Evolutionary conservation across 2,797 vertebrate species (phyloP).

Genomic region (Remorina albescens): DNA sequence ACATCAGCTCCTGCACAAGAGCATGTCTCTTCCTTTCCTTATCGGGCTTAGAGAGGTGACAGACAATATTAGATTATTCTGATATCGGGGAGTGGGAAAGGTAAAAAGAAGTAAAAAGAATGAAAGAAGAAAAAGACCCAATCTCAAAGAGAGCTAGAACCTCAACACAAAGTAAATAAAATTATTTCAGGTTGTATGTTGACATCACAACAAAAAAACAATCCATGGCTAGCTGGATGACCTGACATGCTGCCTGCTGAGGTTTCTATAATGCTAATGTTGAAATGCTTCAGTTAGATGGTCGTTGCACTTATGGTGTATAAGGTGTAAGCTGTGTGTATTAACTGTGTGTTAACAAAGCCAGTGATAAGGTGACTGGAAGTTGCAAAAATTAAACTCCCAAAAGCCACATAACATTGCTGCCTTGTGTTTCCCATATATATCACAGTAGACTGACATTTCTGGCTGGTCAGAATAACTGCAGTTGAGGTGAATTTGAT

Average conservation of each 20-base stretch:
- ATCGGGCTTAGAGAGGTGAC: slow-evolving; percentile 68
- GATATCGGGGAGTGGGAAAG: slow-evolving; percentile 40
- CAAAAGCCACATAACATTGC: neutral
- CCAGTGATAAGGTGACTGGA: neutral
- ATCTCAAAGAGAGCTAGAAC: slow-evolving; percentile 41
- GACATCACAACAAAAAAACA: slow-evolving; percentile 15
- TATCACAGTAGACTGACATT: neutral
- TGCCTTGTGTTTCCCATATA: neutral
- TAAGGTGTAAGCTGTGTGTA: neutral
- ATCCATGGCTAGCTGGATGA: neutral
- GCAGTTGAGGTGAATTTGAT: slow-evolving; percentile 4
- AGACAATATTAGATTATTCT: slow-evolving; percentile 70
- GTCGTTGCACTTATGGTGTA: slow-evolving; percentile 3
- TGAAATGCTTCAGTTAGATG: neutral
- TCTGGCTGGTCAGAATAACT: slow-evolving; percentile 12
- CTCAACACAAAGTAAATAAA: slow-evolving; percentile 17
- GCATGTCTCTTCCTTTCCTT: slow-evolving; percentile 63
- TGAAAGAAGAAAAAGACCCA: slow-evolving; percentile 12
- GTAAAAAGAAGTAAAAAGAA: slow-evolving; percentile 32
- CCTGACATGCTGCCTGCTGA: neutral
- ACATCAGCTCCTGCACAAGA: slow-evolving; percentile 66
- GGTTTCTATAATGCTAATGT: neutral
- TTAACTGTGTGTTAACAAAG: slow-evolving; percentile 4
- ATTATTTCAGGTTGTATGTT: slow-evolving; percentile 4
- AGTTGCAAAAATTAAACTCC: neutral